Base-by-base conservation (phyloP, 1,140 invertebrate species). In the Antheraea mylitta region DNA sequence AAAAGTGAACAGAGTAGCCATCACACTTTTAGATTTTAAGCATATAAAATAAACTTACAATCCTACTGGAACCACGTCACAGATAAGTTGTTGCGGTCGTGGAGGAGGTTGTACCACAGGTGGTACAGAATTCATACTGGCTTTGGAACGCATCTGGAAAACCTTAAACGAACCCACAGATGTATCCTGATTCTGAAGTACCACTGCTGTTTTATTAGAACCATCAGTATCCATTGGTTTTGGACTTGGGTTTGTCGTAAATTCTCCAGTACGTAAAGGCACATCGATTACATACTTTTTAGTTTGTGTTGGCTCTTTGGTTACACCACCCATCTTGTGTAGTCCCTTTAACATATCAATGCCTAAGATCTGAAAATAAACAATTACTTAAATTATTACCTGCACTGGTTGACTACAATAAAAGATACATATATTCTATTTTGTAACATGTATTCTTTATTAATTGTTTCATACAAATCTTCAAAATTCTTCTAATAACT, bases 31-130 rank as follows among this genome's bases (percentile, higher is more conserved):
- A 30, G 22, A 1, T 30, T 30, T 30, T 30, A 30, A 30, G 4
- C 4, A 4, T 30, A 42, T 42, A 7, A 7, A 42, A 42, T 42
- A 67, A 69, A 87, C 86, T 87, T 64, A 89, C 86, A 89, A 67
- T 71, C 81, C 83, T 3, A 89, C 82, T 10, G 85, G 85, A 18
- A 87, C 85, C 7, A 87, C 85, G 19, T 71, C 70, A 18, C 45
- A 53, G 16, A 13, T 53, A 13, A 53, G 45, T 53, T 0, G 19
- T 22, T 19, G 60, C 0, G 5, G 61, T 5, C 10, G 45, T 53
- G 1, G 9, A 30, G 9, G 60, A 13, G 5, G 61, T 6, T 11
- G 37, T 8, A 45, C 8, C 11, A 18, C 4, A 0, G 30, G 64
- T 6, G 68, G 18, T n/a, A 45, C 4, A 48, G 64, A 38, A 62